Evolutionary conservation across 1,140 invertebrate genomes (phyloP).

Genomic region (Ostrea edulis): DNA sequence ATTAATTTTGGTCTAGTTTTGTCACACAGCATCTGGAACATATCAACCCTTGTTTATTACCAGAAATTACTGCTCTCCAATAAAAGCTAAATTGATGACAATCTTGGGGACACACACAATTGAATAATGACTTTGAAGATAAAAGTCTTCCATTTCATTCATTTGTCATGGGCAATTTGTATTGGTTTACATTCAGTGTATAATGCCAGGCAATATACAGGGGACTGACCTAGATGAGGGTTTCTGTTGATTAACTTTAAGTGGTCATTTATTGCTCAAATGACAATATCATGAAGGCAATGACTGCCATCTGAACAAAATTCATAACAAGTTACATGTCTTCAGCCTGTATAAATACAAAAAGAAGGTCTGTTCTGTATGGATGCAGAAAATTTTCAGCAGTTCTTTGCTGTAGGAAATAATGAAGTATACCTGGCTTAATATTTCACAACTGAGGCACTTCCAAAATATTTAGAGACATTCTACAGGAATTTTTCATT

Average conservation of each 20-base stretch:
- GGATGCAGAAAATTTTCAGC: neutral
- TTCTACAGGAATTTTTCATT: conserved; percentile 35
- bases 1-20: conserved; percentile 28
- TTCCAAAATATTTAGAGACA: conserved; percentile 37
- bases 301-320: neutral
- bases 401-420: neutral
- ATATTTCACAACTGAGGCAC: conserved; percentile 34
- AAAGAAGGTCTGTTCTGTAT: too few relatives aligned
- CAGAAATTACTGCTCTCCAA: conserved; percentile 30
- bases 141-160: conserved; percentile 29
- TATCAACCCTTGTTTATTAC: conserved; percentile 43
- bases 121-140: conserved; percentile 35
- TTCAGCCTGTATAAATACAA: neutral
- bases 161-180: conserved; percentile 42
- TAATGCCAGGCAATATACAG: neutral
- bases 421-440: conserved; percentile 16
- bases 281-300: neutral
- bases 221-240: neutral
- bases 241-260: conserved; percentile 1
- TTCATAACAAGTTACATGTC: neutral
- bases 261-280: conserved; percentile 24
- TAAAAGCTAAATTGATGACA: conserved; percentile 47
- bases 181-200: conserved; percentile 41
- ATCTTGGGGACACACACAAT: conserved; percentile 44
- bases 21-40: conserved; percentile 31